Base-by-base conservation (phyloP, 2,888 invertebrate genomes). In the Tribolium freemani region DNA sequence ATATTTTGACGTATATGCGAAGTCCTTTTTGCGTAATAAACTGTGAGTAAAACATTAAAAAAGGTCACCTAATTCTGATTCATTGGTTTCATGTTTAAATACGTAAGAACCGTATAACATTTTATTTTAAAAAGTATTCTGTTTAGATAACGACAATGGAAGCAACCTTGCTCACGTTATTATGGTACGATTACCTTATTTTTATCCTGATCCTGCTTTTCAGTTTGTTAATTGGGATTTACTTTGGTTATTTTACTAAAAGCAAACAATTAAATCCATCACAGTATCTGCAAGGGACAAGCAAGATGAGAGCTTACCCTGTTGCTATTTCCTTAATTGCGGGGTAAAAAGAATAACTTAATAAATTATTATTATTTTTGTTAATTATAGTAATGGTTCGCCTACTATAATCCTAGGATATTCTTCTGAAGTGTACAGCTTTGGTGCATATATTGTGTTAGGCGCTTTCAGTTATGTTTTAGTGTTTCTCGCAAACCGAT, bases 301-400 rank as follows among this genome's bases (percentile, higher is more conserved):
- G 92, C 83, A 89, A 89, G 77, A 93, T 94, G 93, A 90, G 90
- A 3, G 89, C 91, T n/a, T 88, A 94, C 78, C 93, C 94, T 0
- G 90, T 94, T 71, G 90, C 92, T 0, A 88, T 94, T 84, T 93
- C 93, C 10, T 86, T 94, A 8, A 90, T 93, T 78, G 91, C 94
- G 5, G 93, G 93, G 93, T 93, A 85, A 87, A 87, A 31, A 20
- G 90, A 90, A 82, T 94, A 94, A 2, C 91, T 91, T 0, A 90
- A 91, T 76, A 93, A 93, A 80, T 84, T 86, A 66, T 83, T 87
- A 20, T 84, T 87, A 38, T 26, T 26, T 26, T 21, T 26, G 2
- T 16, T 16, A 26, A 26, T 26, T 26, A 26, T 5, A 26, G 26
- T 26, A 26, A 26, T 26, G 5, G 38, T 38, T 38, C 38, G n/a